Conservation (phyloP, 1,140 invertebrate genomes). For the Odontomachus brunneus region DNA sequence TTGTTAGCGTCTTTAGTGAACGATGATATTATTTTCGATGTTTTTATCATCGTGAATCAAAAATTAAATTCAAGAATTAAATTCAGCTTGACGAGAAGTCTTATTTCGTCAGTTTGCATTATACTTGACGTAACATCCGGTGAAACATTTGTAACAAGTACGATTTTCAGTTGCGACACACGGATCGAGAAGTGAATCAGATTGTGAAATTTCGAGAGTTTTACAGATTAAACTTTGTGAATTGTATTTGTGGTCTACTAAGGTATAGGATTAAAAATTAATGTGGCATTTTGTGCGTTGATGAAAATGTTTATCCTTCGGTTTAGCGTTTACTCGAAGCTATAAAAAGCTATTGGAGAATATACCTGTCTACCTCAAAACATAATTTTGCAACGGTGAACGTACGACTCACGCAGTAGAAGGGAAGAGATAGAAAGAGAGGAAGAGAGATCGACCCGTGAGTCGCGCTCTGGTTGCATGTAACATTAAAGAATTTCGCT, state of each 20-base stretch:
- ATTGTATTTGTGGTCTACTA: constrained; percentile 73
- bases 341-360: constrained; percentile 84
- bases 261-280: constrained; percentile 73
- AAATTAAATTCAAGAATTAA: constrained; percentile 5
- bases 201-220: constrained; percentile 49
- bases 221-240: constrained; percentile 62
- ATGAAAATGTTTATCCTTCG: constrained; percentile 77
- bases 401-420: constrained; percentile 66
- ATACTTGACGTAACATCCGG: constrained; percentile 2
- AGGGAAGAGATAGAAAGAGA: too few species aligned
- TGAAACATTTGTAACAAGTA: constrained; percentile 22
- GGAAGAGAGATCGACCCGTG: constrained; percentile 14
- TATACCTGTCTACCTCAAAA: constrained; percentile 86
- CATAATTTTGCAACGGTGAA: constrained; percentile 80
- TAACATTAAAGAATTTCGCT: constrained; percentile 77
- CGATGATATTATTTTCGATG: constrained; percentile 30
- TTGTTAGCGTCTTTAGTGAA: too few species aligned
- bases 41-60: constrained; percentile 8
- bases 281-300: constrained; percentile 76
- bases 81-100: background rate
- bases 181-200: constrained; percentile 60
- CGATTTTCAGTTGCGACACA: constrained; percentile 48
- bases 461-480: constrained; percentile 77
- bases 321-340: constrained; percentile 81
- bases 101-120: background rate